A percentile compares a stretch with the other conserved stretches of the same genome.
Evolutionary conservation across 2,113 vertebrate genomes (phyloP).

Genomic region (Protomyctophum bolini): DNA sequence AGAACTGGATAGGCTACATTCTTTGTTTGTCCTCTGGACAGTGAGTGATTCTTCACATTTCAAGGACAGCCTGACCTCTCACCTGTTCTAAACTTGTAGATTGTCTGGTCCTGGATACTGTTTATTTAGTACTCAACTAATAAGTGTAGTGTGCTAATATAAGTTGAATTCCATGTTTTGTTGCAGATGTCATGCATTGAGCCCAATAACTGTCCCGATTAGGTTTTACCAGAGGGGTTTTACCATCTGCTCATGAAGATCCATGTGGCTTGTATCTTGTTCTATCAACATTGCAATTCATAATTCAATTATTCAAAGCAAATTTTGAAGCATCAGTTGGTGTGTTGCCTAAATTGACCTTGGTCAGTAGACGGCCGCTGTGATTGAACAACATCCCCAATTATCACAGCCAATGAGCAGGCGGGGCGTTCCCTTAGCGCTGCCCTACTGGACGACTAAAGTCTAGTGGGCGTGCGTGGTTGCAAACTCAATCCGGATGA

Average conservation of each 20-base stretch:
- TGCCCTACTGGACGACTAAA: conserved; percentile 25
- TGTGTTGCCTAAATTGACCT: conserved; percentile 38
- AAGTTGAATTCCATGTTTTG: not conserved
- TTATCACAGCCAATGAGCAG: not conserved
- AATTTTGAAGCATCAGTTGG: not conserved
- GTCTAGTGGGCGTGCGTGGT: rapidly evolving
- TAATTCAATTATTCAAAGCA: not conserved
- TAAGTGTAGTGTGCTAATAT: not conserved
- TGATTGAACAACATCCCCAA: conserved; percentile 20
- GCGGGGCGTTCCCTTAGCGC: conserved; percentile 19
- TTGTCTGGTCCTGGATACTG: too few species aligned
- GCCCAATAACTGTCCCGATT: not conserved
- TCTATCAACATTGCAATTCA: not conserved
- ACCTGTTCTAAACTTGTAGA: too few species aligned
- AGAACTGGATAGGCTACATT: too few species aligned
- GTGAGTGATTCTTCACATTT: too few species aligned
- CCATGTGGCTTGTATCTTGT: too few species aligned
- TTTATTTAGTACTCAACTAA: not conserved
- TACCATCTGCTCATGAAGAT: too few species aligned
- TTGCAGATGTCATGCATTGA: not conserved
- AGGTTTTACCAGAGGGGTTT: not conserved
- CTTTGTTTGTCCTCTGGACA: too few species aligned
- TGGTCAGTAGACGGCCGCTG: not conserved
- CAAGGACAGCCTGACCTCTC: too few species aligned
- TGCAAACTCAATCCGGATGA: not conserved